Conservation (phyloP, 2,113 vertebrate species). For the Baryphthengus martii region DNA sequence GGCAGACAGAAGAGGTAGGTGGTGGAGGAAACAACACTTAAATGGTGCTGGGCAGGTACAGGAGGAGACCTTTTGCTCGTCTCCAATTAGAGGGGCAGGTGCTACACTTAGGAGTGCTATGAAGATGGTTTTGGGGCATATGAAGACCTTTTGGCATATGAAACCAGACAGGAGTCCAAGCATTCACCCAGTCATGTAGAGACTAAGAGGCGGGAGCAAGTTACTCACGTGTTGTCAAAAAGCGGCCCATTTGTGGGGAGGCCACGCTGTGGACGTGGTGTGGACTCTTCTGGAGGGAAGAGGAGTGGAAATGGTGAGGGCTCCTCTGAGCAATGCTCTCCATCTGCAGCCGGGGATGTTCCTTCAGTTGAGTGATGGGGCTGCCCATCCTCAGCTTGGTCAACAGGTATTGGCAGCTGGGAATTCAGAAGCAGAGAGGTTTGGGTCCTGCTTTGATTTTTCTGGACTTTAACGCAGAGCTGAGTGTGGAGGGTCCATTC, state of each 20-base stretch:
- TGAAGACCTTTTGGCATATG: neutral
- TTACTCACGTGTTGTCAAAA: neutral
- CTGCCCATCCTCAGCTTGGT: neutral
- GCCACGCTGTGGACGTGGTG: no score
- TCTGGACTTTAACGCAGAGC: neutral
- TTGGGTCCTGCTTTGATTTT: neutral
- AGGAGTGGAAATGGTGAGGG: no score
- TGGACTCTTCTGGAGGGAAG: no score
- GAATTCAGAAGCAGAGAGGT: neutral
- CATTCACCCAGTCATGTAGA: neutral
- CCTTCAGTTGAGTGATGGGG: fast-evolving
- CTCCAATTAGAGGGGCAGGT: neutral
- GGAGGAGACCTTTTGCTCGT: neutral
- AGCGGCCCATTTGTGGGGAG: neutral
- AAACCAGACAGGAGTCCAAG: neutral
- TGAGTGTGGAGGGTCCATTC: neutral
- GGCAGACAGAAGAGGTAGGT: neutral
- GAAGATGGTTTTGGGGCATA: neutral
- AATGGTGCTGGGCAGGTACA: neutral
- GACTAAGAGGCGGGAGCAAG: neutral
- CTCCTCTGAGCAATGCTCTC: neutral
- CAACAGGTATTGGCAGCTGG: neutral
- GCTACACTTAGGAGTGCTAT: neutral
- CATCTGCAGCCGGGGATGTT: neutral
- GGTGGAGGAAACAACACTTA: neutral